Evolutionary conservation across 2,113 vertebrate species (phyloP).

Genomic region (Chaenocephalus aceratus): DNA sequence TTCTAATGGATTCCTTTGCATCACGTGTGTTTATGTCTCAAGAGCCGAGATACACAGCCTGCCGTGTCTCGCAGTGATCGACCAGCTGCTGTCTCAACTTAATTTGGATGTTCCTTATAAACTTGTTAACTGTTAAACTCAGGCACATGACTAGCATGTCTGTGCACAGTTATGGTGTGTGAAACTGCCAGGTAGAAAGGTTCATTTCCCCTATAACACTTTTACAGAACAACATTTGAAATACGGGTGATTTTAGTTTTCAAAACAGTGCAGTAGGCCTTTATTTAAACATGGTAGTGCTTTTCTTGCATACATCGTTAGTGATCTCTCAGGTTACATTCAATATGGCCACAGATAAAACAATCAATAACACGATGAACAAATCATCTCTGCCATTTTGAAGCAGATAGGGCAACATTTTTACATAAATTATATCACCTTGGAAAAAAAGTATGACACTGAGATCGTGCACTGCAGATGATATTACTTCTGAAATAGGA

Average conservation of each 20-base stretch:
- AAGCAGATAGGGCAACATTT: constrained; percentile 48
- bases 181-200: background rate
- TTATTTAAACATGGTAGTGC: constrained; percentile 88
- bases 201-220: background rate
- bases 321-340: constrained; percentile 90
- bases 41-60: no score
- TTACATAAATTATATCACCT: constrained; percentile 59
- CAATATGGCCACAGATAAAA: constrained; percentile 84
- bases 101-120: constrained; percentile 23
- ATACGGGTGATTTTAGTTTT: constrained; percentile 11
- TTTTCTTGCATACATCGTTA: constrained; percentile 89
- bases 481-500: background rate
- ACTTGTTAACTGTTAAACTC: constrained; percentile 40
- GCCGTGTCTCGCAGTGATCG: background rate
- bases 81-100: constrained; percentile 1
- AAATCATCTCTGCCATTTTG: constrained; percentile 33
- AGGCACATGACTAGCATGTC: constrained; percentile 29
- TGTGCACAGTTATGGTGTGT: background rate
- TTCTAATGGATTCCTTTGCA: no score
- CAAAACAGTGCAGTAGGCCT: constrained; percentile 85
- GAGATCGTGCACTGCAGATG: constrained; percentile 45
- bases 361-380: constrained; percentile 45
- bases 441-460: constrained; percentile 36
- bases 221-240: background rate
- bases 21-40: no score